Base-by-base conservation (phyloP, 2,888 invertebrate genomes). In the Drosophila lacicola region DNA sequence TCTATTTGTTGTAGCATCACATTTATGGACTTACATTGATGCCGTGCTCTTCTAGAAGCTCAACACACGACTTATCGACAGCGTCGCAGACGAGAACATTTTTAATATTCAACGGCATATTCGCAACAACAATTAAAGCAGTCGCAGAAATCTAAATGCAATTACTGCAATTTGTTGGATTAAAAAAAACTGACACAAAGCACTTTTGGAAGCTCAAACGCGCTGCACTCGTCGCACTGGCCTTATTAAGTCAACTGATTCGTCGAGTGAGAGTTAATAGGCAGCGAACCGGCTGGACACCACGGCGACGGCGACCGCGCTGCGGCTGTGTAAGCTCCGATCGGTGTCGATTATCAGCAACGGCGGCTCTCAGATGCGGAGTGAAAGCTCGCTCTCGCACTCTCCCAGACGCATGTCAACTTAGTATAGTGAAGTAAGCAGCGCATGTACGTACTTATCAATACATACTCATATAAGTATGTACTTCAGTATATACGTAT, bases 61-160 rank as follows among this genome's bases (percentile, higher is more conserved):
- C 94, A 2, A 96, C 95, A 92, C 99, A 99, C 76, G 96, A 95
- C 19, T 94, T 93, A 90, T 98, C 98, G 3, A 99, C 97, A 34
- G 98, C 97, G 93, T 99, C 99, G 83, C 98, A 97, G 78, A 99
- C 96, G 63, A 99, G 93, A 64, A 99, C 98, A 75, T 95, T 96
- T 89, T 95, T 94, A 62, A 98, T 95, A 74, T 94, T 93, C 87
- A 96, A 91, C 69, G 91, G 93, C 94, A 94, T 94, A 29, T 47
- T 73, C 37, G 11, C 65, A 45, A 61, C 13, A 41, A 34, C 29
- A 44, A 34, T 17, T 13, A 44, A 11, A 4, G 21, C 5, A 29
- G 29, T 21, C 41, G 46, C 4, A 13, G 19, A 37, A 56, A 50
- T 21, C 19, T 29, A 49, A 49, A 53, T 42, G 17, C 39, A 57